Conservation (phyloP, 2,888 invertebrate genomes). For the Dorcus parallelipipedus region DNA sequence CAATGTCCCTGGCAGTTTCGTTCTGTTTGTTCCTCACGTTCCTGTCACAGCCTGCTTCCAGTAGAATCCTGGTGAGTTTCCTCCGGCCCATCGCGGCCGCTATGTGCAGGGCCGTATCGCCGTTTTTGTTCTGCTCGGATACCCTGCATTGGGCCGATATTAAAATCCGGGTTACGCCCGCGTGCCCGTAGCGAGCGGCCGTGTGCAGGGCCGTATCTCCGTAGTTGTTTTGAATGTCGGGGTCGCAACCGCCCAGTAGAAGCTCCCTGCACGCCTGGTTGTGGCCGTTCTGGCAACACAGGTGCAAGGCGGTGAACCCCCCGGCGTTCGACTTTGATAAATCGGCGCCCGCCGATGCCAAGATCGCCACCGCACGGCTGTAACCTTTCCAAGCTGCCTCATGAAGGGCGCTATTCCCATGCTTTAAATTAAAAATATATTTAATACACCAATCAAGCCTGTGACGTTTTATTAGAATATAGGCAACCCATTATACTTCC, state of each 20-base stretch:
- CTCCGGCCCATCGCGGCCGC: conserved; percentile 90
- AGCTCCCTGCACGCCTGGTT: conserved; percentile 91
- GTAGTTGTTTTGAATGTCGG: conserved; percentile 90
- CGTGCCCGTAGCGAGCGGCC: conserved; percentile 92
- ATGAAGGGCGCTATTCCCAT: conserved; percentile 91
- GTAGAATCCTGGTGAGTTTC: conserved; percentile 84
- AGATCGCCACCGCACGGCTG: conserved; percentile 74
- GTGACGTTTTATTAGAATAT: no score
- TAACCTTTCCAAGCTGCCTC: conserved; percentile 95
- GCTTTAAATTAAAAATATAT: conserved; percentile 54
- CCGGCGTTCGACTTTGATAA: conserved; percentile 71
- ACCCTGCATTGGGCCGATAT: conserved; percentile 83
- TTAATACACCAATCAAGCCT: neutral
- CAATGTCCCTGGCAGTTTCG: conserved; percentile 88
- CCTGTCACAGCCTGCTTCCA: conserved; percentile 80
- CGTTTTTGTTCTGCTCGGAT: conserved; percentile 92
- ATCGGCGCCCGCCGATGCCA: conserved; percentile 66
- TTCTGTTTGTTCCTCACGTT: conserved; percentile 76
- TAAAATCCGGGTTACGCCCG: conserved; percentile 90
- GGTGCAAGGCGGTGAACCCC: conserved; percentile 90
- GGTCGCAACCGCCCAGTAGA: conserved; percentile 77
- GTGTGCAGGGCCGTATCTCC: conserved; percentile 94
- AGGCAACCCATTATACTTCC: neutral
- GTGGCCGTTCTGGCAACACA: conserved; percentile 95
- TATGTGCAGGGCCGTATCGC: conserved; percentile 91